Base-by-base conservation (phyloP, 2,888 invertebrate genomes). In the Agrotis clavis region DNA sequence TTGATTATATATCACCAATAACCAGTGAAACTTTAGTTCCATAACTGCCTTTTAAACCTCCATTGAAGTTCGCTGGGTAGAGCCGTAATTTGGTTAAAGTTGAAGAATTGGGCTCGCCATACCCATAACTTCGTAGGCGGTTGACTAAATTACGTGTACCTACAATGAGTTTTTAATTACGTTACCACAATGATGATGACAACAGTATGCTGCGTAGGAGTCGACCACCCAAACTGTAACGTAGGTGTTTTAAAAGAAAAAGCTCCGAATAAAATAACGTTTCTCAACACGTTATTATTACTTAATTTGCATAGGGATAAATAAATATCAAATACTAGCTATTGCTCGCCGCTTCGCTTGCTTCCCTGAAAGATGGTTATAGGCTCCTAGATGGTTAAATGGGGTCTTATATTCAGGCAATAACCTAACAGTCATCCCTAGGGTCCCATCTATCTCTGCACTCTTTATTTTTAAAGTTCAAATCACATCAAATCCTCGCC, bases 101-200 rank as follows among this genome's bases (percentile, higher is more conserved):
- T 14, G n/a, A 5, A 2, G 30, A 4, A 7, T 35, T 53, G n/a
- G 30, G 9, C n/a, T 54, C 35, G 11, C 41, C 41, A 7, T 47
- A 45, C 6, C 41, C 41, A 7, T 47, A 45, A 48, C 19, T 35
- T 21, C 4, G 77, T 71, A 67, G 66, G 51, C 30, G 66, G 72
- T 9, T 21, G 16, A 76, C 51, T 25, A 45, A 66, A 62, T 67
- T 51, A 53, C 30, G 25, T 45, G 64, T 45, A 64, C 61, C 53
- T 35, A 62, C 74, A 78, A 78, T 74, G 74, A 59, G 63, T 69
- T 78, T 78, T 78, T 78, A 78, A 78, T 78, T 74, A 74, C 63
- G 74, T 69, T 69, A 74, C 66, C 62, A 69, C 56, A 65, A 79
- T 77, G 73, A 83, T 85, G 82, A 83, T 77, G 71, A 79, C 77